Conservation (phyloP, 2,888 invertebrate species). For the Muschampia plurimacula region DNA sequence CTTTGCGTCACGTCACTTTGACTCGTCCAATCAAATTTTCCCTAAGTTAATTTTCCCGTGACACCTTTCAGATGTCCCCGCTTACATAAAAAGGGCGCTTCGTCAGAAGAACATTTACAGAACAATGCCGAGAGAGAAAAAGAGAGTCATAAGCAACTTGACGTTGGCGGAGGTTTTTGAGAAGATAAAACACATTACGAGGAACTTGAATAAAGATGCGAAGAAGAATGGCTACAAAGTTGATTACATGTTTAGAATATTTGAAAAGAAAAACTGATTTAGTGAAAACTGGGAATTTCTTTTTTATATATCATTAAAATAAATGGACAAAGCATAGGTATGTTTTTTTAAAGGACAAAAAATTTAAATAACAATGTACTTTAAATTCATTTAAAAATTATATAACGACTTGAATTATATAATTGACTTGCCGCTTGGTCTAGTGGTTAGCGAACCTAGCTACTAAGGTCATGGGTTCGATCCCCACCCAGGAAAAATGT, state of each 20-base stretch:
- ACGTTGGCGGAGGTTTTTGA: constrained; percentile 61
- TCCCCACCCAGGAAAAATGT: too few relatives aligned
- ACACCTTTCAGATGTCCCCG: constrained; percentile 44
- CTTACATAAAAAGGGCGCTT: constrained; percentile 57
- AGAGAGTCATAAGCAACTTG: constrained; percentile 57
- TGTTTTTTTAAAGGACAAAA: too few relatives aligned
- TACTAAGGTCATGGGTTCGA: too few relatives aligned
- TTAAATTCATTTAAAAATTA: too few relatives aligned
- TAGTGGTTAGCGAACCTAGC: too few relatives aligned
- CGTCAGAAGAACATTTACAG: constrained; percentile 53
- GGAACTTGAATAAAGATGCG: constrained; percentile 60
- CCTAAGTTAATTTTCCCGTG: background rate
- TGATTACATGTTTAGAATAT: constrained; percentile 67
- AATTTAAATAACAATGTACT: too few relatives aligned
- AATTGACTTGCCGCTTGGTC: too few relatives aligned
- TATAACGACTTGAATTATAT: too few relatives aligned
- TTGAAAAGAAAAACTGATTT: constrained; percentile 39
- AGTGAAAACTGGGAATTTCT: background rate
- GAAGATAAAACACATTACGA: constrained; percentile 67
- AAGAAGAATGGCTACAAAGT: constrained; percentile 71
- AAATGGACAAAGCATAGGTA: too few relatives aligned
- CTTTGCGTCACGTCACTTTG: background rate
- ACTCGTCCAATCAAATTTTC: constrained; percentile 6
- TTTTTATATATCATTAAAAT: background rate
- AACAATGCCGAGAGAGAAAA: constrained; percentile 50